These are phyloP conservation scores for Drosophila anomalata DNA, from an alignment of 2,888 invertebrate species.

Conservation along the genomic window DNA sequence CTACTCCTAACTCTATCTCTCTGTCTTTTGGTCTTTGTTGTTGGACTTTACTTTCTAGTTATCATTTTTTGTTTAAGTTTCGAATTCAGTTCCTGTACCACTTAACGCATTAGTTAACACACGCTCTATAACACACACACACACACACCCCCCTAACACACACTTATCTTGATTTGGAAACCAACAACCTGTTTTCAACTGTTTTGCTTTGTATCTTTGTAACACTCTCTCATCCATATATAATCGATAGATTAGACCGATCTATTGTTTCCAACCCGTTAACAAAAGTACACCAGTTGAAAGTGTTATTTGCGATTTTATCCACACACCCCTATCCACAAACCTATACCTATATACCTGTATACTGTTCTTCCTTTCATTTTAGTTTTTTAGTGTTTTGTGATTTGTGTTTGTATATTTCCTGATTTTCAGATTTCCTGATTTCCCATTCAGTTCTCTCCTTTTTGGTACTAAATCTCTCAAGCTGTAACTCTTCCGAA, in stretches of 20 bases:
- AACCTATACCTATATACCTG: not conserved
- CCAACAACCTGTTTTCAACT: slow-evolving; percentile 15
- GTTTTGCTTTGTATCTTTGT: slow-evolving; percentile 40
- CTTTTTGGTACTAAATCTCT: slow-evolving; percentile 39
- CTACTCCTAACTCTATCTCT: slow-evolving; percentile 41
- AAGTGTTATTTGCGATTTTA: slow-evolving; percentile 48
- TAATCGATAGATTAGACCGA: slow-evolving; percentile 24
- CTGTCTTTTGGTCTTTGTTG: slow-evolving; percentile 63
- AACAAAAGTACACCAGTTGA: slow-evolving; percentile 55
- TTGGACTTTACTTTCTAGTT: slow-evolving; percentile 47
- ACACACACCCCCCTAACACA: slow-evolving; percentile 1
- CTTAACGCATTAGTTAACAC: slow-evolving; percentile 55
- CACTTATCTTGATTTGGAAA: slow-evolving; percentile 27
- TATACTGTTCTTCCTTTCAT: slow-evolving; percentile 18
- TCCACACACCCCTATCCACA: slow-evolving; percentile 6
- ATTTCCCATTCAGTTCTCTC: slow-evolving; percentile 22
- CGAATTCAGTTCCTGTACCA: slow-evolving; percentile 34
- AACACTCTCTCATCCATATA: slow-evolving; percentile 13
- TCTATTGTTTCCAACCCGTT: slow-evolving; percentile 37
- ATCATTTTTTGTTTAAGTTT: slow-evolving; percentile 8
- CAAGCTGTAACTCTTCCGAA: slow-evolving; percentile 43
- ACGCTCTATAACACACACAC: slow-evolving; percentile 19
- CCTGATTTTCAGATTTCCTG: slow-evolving; percentile 11
- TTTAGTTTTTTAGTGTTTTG: not conserved
- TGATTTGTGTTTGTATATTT: slow-evolving; percentile 4